Conservation (phyloP, 2,113 vertebrate species). For the Crocuta crocuta region DNA sequence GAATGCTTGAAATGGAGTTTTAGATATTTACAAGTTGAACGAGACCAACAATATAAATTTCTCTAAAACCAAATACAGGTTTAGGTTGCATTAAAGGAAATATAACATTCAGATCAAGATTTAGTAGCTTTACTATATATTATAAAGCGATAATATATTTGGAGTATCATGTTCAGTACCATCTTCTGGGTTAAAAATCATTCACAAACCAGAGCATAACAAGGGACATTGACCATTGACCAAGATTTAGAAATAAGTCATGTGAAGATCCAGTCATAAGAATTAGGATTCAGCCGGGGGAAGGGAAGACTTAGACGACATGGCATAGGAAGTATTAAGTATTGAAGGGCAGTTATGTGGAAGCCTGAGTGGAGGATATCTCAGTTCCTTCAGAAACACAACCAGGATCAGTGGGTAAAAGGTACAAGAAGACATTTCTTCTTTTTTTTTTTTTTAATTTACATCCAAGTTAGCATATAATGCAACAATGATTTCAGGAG, state of each 20-base stretch:
- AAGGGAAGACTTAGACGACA: not conserved
- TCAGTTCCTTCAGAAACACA: not conserved
- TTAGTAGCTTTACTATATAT: not conserved
- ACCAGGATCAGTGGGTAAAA: not conserved
- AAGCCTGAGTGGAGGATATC: not conserved
- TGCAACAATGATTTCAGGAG: too few relatives aligned
- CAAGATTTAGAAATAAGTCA: constrained; percentile 16
- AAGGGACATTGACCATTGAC: not conserved
- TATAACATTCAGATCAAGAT: not conserved
- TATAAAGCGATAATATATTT: not conserved
- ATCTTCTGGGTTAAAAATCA: not conserved
- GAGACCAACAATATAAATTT: not conserved
- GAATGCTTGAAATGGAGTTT: constrained; percentile 1
- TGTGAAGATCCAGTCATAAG: not conserved
- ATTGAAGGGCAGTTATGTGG: not conserved
- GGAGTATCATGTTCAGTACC: not conserved
- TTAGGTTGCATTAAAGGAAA: constrained; percentile 19
- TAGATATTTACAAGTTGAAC: not conserved
- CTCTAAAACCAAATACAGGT: not conserved
- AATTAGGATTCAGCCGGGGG: not conserved
- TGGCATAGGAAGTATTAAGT: not conserved
- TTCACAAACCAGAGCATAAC: not conserved
- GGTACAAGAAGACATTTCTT: not conserved
- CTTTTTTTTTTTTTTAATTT: not conserved
- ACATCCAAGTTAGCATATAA: too few relatives aligned